Conservation (phyloP, 2,797 vertebrate genomes). For the Mastacembelus armatus region DNA sequence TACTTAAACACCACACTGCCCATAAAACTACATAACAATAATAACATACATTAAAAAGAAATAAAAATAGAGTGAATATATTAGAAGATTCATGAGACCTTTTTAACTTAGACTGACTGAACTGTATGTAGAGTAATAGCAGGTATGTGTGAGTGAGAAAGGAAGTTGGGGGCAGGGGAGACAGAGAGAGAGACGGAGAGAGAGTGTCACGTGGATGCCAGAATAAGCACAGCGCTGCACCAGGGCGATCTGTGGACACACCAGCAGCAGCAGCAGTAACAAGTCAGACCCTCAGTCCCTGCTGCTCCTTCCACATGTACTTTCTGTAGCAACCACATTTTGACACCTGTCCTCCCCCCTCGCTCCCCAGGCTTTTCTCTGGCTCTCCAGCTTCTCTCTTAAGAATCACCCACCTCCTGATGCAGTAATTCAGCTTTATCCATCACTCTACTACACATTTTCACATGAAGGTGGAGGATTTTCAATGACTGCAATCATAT, state of each 20-base stretch:
- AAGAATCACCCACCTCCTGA: slow-evolving; percentile 4
- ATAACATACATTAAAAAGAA: too few species aligned
- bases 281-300: slow-evolving; percentile 55
- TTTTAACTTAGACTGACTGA: too few species aligned
- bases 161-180: slow-evolving; percentile 47
- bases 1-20: too few species aligned
- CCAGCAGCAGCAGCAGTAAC: slow-evolving; percentile 50
- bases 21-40: too few species aligned
- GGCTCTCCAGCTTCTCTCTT: neutral
- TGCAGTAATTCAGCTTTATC: slow-evolving; percentile 3
- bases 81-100: neutral
- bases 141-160: slow-evolving; percentile 44
- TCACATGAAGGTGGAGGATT: slow-evolving; percentile 1
- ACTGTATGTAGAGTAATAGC: slow-evolving; percentile 50
- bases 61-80: neutral
- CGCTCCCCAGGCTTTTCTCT: slow-evolving; percentile 11
- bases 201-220: slow-evolving; percentile 73
- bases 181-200: slow-evolving; percentile 23
- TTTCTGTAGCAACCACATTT: slow-evolving; percentile 46
- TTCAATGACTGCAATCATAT: too few species aligned
- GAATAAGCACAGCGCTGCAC: slow-evolving; percentile 71
- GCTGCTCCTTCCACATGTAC: slow-evolving; percentile 58
- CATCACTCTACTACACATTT: neutral
- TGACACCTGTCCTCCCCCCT: slow-evolving; percentile 63
- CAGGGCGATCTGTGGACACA: slow-evolving; percentile 60